Percentiles rank a stretch among this genome's conserved stretches.
Evolutionary conservation across 2,888 invertebrate species (phyloP).

Genomic region (Limnephilus rhombicus): DNA sequence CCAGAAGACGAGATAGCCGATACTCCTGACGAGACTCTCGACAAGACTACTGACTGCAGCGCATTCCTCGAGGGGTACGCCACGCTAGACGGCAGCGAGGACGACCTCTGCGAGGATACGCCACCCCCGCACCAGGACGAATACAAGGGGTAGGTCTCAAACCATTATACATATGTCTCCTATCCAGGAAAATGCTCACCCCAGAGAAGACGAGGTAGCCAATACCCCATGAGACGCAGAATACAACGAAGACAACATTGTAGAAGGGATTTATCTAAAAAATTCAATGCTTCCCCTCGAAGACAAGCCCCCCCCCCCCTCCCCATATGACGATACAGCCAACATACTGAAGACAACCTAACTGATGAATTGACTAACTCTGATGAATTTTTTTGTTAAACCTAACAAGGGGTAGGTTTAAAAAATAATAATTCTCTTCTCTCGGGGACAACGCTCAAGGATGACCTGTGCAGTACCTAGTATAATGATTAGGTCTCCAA

Average conservation of each 20-base stretch:
- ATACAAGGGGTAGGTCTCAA: conserved; percentile 68
- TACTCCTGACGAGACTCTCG: conserved; percentile 57
- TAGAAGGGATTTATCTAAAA: no score
- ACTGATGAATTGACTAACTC: no score
- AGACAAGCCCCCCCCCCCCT: no score
- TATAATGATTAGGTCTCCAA: no score
- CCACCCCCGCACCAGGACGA: conserved; percentile 62
- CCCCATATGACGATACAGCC: no score
- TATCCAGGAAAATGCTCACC: background rate
- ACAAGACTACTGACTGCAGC: conserved; percentile 69
- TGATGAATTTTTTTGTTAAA: no score
- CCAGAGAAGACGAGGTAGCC: conserved; percentile 55
- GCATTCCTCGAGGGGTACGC: conserved; percentile 71
- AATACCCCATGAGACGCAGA: conserved; percentile 53
- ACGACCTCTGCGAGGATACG: conserved; percentile 69
- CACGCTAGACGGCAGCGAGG: conserved; percentile 72
- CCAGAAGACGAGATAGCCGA: conserved; percentile 55
- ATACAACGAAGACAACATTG: conserved; percentile 26
- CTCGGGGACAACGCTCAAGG: no score
- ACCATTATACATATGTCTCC: background rate
- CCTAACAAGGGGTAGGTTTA: no score
- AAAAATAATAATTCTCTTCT: no score
- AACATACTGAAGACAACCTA: no score
- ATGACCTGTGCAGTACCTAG: no score
- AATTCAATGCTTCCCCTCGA: no score